These are phyloP conservation scores for Hipparchia sbordonii DNA, from an alignment of 2,888 invertebrate species.

Conservation along the genomic window DNA sequence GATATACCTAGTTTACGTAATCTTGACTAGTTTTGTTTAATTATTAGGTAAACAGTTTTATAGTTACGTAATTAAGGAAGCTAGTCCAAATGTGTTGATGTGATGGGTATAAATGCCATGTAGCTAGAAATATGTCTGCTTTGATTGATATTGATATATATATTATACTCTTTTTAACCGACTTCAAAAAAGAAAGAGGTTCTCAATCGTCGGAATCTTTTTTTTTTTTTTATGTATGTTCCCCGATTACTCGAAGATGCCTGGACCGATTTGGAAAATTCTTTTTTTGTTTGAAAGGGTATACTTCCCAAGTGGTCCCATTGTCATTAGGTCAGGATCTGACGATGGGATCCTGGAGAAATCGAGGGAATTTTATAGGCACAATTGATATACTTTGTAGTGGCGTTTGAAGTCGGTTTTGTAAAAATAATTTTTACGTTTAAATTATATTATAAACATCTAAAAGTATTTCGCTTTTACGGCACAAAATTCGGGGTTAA, in stretches of 20 bases:
- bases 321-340: too few relatives aligned
- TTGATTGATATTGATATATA: slow-evolving; percentile 39
- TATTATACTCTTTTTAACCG: slow-evolving; percentile 37
- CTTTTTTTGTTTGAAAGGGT: too few relatives aligned
- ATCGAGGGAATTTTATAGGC: too few relatives aligned
- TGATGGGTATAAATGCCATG: slow-evolving; percentile 78
- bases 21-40: slow-evolving; percentile 79
- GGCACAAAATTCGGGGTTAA: slow-evolving; percentile 47
- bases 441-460: slow-evolving; percentile 35
- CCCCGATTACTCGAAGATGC: too few relatives aligned
- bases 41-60: slow-evolving; percentile 70
- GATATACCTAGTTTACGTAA: slow-evolving; percentile 56
- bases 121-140: slow-evolving; percentile 60
- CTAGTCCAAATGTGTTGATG: slow-evolving; percentile 81
- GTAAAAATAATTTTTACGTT: slow-evolving; percentile 3
- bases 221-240: too few relatives aligned
- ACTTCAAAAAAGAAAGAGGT: too few relatives aligned
- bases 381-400: too few relatives aligned
- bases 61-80: slow-evolving; percentile 78
- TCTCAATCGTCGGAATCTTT: too few relatives aligned
- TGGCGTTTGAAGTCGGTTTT: too few relatives aligned
- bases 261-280: too few relatives aligned
- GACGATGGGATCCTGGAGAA: too few relatives aligned
- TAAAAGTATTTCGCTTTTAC: slow-evolving; percentile 51
- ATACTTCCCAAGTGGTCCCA: too few relatives aligned